phyloP scores from a whole-genome alignment of 2,113 vertebrate species.

The Bucco capensis region DNA sequence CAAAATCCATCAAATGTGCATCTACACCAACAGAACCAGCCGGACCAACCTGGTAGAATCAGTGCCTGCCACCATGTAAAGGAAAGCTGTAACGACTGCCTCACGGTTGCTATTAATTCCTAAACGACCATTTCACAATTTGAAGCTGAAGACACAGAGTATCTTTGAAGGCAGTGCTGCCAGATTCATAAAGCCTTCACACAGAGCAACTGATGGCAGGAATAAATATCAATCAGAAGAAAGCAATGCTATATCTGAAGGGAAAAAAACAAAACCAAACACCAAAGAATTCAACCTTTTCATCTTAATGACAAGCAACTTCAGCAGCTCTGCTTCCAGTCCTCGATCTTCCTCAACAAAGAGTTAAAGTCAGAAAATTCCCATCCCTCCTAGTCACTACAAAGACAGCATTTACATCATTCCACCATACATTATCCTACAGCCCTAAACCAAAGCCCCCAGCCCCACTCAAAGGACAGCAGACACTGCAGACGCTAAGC shows the following conservation, averaged over 20 bases:
- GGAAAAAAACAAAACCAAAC: not conserved
- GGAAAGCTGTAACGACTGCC: not conserved
- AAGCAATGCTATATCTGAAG: not conserved
- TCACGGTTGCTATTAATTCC: not conserved
- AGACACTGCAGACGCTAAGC: not conserved
- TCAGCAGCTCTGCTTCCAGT: not conserved
- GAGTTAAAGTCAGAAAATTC: conserved; percentile 22
- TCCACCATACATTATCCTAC: not conserved
- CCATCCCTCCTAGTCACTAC: not conserved
- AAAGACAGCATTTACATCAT: not conserved
- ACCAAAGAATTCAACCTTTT: not conserved
- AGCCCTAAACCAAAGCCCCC: not conserved
- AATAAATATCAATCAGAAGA: conserved; percentile 12
- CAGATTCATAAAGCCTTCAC: not conserved
- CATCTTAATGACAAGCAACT: not conserved
- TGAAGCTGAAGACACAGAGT: not conserved
- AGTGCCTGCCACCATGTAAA: not conserved
- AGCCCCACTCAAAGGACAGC: not conserved
- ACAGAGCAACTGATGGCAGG: not conserved
- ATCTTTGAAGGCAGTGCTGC: not conserved
- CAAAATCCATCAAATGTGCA: not conserved
- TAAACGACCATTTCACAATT: not conserved
- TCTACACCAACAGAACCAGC: not conserved
- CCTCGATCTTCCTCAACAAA: not conserved
- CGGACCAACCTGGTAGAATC: not conserved